Base-by-base conservation (phyloP, 2,113 vertebrate genomes). In the Aegithalos caudatus region DNA sequence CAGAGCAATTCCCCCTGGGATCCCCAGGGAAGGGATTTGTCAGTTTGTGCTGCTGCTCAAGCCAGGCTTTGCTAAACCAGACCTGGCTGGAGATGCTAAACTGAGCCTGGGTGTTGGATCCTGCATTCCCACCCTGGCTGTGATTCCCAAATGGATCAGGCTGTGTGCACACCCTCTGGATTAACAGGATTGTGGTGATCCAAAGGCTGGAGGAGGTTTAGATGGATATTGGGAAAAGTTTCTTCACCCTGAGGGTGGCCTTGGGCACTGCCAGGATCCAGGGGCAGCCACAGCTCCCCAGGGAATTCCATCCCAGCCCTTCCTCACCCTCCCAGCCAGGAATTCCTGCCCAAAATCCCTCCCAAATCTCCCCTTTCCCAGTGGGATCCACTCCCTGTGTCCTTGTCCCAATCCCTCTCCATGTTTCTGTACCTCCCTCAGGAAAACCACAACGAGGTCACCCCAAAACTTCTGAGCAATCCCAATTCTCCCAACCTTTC, bases 181-280 rank as follows among this genome's bases (percentile, higher is more conserved):
- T 37, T 2, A 3, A 8, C 31, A 2, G 79, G 40, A 14, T 12
- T 28, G 11, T 6, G 7, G 58, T 1, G 22, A 22, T 21, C 53
- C 6, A 2, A 18, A 22, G 3, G 16, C 31, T 44, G 53, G 53
- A 58, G 3, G 6, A 10, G 48, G 3, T n/a, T 73, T 1, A 0
- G 8, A 3, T 28, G 62, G 37, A 51, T 27, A 2, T 4, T 51
- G 37, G 62, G 54, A 10, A 23, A 33, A 44, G 45, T 3, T 45
- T 51, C 33, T 58, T 13, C 17, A 12, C 31, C 42, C 8, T 74
- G 35, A n/a, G 8, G 2, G 6, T 21, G 54, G 25, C 27, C 22
- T 14, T 33, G 58, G 29, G 1, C 45, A 10, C 7, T 44, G 1
- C 37, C 62, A 86, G 71, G 71, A 37, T 51, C 31, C 56, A 35